A percentile compares a stretch with the other conserved stretches of the same genome.
These are phyloP conservation scores for Daphoenositta chrysoptera DNA, from an alignment of 2,113 vertebrate genomes.

Conservation along the genomic window DNA sequence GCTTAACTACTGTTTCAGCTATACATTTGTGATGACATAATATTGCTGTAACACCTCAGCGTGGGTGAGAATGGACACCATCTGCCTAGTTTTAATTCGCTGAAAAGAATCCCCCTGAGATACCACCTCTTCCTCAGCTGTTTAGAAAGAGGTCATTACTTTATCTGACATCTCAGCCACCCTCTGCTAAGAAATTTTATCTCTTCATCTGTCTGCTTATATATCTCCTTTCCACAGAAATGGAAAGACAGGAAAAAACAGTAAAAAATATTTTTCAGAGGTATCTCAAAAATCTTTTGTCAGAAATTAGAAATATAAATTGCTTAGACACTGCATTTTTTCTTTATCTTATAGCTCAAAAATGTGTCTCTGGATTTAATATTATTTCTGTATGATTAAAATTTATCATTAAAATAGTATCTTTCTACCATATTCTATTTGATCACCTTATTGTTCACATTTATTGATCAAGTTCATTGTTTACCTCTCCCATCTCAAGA, in stretches of 20 bases:
- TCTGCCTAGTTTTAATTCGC: constrained; percentile 11
- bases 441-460: neutral
- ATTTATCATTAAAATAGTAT: neutral
- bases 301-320: neutral
- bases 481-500: neutral
- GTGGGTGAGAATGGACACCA: constrained; percentile 15
- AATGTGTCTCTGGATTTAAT: neutral
- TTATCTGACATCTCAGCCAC: constrained; percentile 9
- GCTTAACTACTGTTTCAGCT: neutral
- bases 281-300: neutral
- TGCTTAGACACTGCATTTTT: neutral
- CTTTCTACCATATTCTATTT: neutral
- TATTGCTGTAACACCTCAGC: neutral
- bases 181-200: neutral
- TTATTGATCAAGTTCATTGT: neutral
- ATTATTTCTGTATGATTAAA: neutral
- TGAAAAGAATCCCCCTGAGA: neutral
- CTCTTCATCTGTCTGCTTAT: neutral
- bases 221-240: neutral
- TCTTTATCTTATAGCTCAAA: neutral
- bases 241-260: neutral
- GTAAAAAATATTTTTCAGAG: neutral
- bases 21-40: neutral
- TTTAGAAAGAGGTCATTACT: constrained; percentile 24
- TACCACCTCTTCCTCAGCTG: neutral